Evolutionary conservation across 2,888 invertebrate species (phyloP).

Genomic region (Agonopterix arenella): DNA sequence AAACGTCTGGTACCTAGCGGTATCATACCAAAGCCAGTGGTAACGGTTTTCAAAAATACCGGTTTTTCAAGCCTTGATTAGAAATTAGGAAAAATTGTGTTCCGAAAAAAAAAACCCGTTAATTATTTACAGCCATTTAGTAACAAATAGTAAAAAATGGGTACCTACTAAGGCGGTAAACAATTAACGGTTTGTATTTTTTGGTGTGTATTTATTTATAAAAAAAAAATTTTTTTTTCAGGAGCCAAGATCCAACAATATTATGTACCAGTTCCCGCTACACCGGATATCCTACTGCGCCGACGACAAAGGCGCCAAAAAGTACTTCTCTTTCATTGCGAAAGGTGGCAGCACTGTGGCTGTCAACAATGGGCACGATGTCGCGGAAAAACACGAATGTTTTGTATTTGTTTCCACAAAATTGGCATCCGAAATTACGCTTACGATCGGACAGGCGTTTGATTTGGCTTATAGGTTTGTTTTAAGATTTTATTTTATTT

Average conservation of each 20-base stretch:
- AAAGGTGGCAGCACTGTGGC: constrained; percentile 74
- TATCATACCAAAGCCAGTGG: too few relatives aligned
- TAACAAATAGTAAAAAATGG: too few relatives aligned
- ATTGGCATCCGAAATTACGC: constrained; percentile 96
- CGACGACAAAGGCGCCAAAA: constrained; percentile 98
- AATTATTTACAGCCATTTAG: too few relatives aligned
- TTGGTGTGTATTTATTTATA: too few relatives aligned
- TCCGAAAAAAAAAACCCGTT: too few relatives aligned
- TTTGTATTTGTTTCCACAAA: constrained; percentile 99
- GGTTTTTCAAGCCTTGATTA: too few relatives aligned
- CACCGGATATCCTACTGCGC: constrained; percentile 99
- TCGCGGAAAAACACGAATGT: constrained; percentile 90
- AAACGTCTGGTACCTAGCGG: too few relatives aligned
- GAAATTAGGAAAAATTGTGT: too few relatives aligned
- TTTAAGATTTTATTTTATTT: not conserved
- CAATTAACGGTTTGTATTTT: too few relatives aligned
- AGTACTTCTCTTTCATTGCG: constrained; percentile 97
- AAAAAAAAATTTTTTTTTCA: constrained; percentile 38
- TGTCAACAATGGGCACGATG: constrained; percentile 62
- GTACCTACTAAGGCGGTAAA: too few relatives aligned
- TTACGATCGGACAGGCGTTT: constrained; percentile 99
- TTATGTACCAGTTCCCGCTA: constrained; percentile 95
- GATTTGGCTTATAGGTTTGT: constrained; percentile 93
- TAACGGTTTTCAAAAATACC: too few relatives aligned
- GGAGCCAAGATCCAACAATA: constrained; percentile 85